These are phyloP conservation scores for Hirtodrosophila duncani DNA, from an alignment of 2,888 invertebrate genomes.

Conservation along the genomic window DNA sequence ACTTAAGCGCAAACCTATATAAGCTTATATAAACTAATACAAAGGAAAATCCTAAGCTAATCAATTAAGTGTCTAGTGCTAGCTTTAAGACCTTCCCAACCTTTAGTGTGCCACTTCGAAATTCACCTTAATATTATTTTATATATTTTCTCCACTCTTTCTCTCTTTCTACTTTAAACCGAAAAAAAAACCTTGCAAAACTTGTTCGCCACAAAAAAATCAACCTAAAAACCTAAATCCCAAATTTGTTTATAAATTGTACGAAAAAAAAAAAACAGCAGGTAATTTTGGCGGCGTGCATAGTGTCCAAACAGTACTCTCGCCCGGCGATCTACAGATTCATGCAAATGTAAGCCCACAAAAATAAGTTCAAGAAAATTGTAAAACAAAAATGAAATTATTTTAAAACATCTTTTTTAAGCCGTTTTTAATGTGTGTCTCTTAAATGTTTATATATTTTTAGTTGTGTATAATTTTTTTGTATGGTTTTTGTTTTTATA, in stretches of 20 bases:
- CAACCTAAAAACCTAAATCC: constrained; percentile 10
- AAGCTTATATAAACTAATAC: too few relatives aligned
- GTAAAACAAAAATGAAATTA: constrained; percentile 6
- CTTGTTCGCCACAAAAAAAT: constrained; percentile 32
- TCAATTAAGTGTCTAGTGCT: constrained; percentile 4
- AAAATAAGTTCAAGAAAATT: constrained; percentile 5
- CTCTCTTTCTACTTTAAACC: constrained; percentile 26
- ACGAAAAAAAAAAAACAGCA: constrained; percentile 56
- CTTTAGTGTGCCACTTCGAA: constrained; percentile 16
- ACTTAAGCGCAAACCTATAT: too few relatives aligned
- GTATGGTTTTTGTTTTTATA: too few relatives aligned
- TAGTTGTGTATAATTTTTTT: constrained; percentile 27
- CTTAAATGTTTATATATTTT: constrained; percentile 24
- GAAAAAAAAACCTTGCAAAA: constrained; percentile 17
- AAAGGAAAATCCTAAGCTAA: too few relatives aligned
- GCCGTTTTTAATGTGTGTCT: constrained; percentile 39
- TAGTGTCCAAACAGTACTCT: constrained; percentile 69
- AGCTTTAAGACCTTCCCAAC: too few relatives aligned
- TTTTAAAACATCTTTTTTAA: constrained; percentile 11
- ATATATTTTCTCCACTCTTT: constrained; percentile 15
- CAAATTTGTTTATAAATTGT: constrained; percentile 12
- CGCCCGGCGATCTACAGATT: constrained; percentile 77
- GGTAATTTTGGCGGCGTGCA: constrained; percentile 73
- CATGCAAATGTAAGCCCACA: constrained; percentile 77
- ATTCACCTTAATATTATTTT: constrained; percentile 6